Base-by-base conservation (phyloP, 2,888 invertebrate species). In the Himalopsyche kuldschensis region DNA sequence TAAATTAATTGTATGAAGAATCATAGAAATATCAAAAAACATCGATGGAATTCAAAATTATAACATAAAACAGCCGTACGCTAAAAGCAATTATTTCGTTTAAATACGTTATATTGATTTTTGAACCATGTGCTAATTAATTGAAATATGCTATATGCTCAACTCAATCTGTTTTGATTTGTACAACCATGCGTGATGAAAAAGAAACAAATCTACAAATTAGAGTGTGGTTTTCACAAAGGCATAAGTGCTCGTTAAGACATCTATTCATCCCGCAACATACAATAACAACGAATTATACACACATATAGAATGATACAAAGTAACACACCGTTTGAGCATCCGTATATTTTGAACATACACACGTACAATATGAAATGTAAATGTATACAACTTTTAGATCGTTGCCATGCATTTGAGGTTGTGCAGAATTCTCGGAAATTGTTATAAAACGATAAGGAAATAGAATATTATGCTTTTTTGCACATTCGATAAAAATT, bases 171-270 rank as follows among this genome's bases (percentile, higher is more conserved):
- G 1, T 20, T 55, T 11, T 55, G 6, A 20, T 55, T 55, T 20
- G 55, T 55, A 55, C 55, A 55, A 55, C 55, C 55, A 55, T 55
- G 55, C 55, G 55, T 55, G 27, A 32, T n/a, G 10, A 75, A 75
- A 75, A 75, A 75, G 75, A 75, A 75, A 75, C 75, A 75, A 75
- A 75, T 75, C 75, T 31, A 75, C 31, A 75, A 75, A 75, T 75
- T 75, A 75, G 75, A 31, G 75, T 30, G 75, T 75, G 27, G 31
- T 24, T 75, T 75, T 75, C 32, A 32, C 32, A 32, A 75, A 75
- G 75, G 31, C 75, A 32, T 75, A 32, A 31, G 75, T 32, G 75
- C 32, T 75, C 75, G 75, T 75, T 75, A 75, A 75, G 75, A 27
- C 31, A 11, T 75, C 75, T 75, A 75, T 75, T 75, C 75, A 75